Base-by-base conservation (phyloP, 2,797 vertebrate genomes). In the Bovichtus variegatus region DNA sequence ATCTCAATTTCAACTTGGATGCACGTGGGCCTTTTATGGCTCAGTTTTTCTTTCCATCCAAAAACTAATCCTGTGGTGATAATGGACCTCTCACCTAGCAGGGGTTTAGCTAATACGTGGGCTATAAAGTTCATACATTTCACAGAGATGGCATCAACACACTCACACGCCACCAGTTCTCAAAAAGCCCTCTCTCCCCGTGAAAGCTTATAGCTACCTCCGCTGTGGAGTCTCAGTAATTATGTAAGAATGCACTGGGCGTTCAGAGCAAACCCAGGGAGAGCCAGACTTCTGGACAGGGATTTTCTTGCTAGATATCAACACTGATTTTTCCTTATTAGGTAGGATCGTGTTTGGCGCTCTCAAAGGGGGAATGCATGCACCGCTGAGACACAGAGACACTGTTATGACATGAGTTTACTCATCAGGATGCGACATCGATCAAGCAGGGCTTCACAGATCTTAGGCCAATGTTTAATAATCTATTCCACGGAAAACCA, bases 251-350 rank as follows among this genome's bases (percentile, higher is more conserved):
- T 78, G 81, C 47, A 36, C 70, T 31, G 76, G 71, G 81, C 55
- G 44, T 87, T 86, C 70, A 71, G 83, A 87, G 69, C 57, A 88
- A 90, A 91, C 79, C 76, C 43, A 59, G 40, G 46, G 76, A 88
- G 82, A 81, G 71, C 57, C 82, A 73, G 69, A 89, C 82, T 76
- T 85, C 83, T 81, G 64, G 81, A 82, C 72, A 77, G 63, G 80
- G 73, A 81, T 91, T 91, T 91, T 91, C 84, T 84, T 57, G 36
- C 76, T 25, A 58, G 76, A 87, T 90, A 84, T 92, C 63, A 25
- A 76, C 70, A 55, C 71, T 55, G 84, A 91, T 87, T 88, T 95
- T 80, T 82, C 95, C 94, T 90, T 96, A 93, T 95, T 95, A 94
- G 95, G 95, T 51, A 88, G 86, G 87, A 85, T 84, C 85, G 80